Percentiles rank a stretch among this genome's conserved stretches.
These are phyloP conservation scores for Proterorhinus semilunaris DNA, from an alignment of 2,113 vertebrate species.

Conservation along the genomic window DNA sequence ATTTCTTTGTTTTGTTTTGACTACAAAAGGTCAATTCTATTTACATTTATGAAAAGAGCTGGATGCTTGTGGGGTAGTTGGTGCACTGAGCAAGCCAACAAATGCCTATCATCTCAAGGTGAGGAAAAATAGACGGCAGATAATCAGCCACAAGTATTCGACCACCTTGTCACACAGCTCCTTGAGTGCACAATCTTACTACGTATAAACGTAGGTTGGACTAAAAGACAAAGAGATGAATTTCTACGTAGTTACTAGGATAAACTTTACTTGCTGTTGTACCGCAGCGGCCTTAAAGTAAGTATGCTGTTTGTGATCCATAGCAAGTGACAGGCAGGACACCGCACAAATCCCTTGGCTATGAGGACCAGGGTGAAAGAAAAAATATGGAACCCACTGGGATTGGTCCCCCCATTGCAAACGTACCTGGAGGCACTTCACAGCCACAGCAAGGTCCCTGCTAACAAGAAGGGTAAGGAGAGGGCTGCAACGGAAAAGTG, in stretches of 20 bases:
- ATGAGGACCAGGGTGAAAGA: conserved; percentile 22
- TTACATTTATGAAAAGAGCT: conserved; percentile 7
- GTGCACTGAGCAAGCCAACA: neutral
- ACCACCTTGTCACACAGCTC: conserved; percentile 3
- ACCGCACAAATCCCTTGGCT: conserved; percentile 43
- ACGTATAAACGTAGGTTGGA: neutral
- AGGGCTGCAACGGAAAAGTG: conserved; percentile 10
- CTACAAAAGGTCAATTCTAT: neutral
- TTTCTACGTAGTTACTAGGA: neutral
- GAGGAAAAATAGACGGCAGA: neutral
- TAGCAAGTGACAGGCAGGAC: conserved; percentile 60
- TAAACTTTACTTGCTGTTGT: conserved; percentile 1
- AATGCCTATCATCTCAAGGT: neutral
- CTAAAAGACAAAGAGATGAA: neutral
- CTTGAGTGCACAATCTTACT: neutral
- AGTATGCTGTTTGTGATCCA: conserved; percentile 29
- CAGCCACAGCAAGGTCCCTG: conserved; percentile 19
- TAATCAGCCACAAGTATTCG: neutral
- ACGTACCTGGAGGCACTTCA: conserved; percentile 49
- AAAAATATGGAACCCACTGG: conserved; percentile 55
- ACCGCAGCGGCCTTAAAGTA: conserved; percentile 17
- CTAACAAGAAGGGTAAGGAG: conserved; percentile 34
- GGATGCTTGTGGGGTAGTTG: neutral
- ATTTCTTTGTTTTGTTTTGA: neutral
- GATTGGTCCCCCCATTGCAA: conserved; percentile 38